Evolutionary conservation across 2,888 invertebrate genomes (phyloP), one percentile per base, ranked within the genome.

Genomic region (Pelosia muscerda): DNA sequence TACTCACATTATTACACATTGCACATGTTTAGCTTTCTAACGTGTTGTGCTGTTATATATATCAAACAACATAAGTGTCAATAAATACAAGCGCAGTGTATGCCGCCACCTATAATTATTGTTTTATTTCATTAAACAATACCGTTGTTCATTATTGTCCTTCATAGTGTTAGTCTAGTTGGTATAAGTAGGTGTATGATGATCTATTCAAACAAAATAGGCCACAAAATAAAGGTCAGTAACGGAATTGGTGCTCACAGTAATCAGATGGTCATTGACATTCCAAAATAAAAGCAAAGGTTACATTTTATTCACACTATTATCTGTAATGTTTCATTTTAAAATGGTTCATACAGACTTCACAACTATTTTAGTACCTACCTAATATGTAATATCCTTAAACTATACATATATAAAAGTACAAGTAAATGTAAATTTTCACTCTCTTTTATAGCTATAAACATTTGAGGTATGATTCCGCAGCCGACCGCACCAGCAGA

Each of bases 221-320:
- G 23, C 10, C 11, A 62, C 25, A 49, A 56, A 61, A 55, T 60
- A 53, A 65, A 72, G 75, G 72, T 72, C 70, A 78, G 62, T 65
- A 57, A 23, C 49, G n/a, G n/a, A 49, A n/a, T 49, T 49, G 49
- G 49, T n/a, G n/a, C 19, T n/a, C 55, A 60, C 56, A 67, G 38
- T 56, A 57, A 63, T 34, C 28, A 26, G 53, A 38, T 59, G 15
- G 56, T 25, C 63, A 71, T 64, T 76, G 74, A 34, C 63, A 67
- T 79, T 74, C 67, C 4, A 49, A 59, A 53, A 54, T 23, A 28
- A 59, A 61, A 64, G 69, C 71, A 68, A 65, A 65, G 53, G 19
- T 64, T 74, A 71, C 72, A 81, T 75, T 71, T 65, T 28, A 49
- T 53, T 38, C n/a, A 15, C 11, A 28, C 25, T n/a, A n/a, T n/a